Percentiles rank a stretch among this genome's conserved stretches.
phyloP scores from a whole-genome alignment of 2,888 invertebrate genomes.

The Drosophila subsilvestris region DNA sequence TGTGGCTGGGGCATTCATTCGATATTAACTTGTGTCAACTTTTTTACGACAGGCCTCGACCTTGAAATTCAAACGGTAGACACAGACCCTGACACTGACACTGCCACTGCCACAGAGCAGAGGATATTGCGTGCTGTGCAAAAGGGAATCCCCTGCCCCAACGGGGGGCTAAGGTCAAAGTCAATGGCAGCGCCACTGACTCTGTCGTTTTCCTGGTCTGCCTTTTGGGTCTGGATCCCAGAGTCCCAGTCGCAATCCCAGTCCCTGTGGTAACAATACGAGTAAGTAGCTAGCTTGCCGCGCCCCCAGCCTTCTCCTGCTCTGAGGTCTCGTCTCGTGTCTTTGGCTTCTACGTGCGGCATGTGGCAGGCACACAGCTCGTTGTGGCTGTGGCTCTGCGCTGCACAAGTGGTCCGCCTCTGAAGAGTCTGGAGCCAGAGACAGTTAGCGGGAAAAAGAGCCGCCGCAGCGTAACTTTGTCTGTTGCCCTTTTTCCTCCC shows the following conservation, averaged over 20 bases:
- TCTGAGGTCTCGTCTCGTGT: conserved; percentile 31
- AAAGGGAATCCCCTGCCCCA: conserved; percentile 40
- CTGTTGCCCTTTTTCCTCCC: conserved; percentile 23
- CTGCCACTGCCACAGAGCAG: neutral
- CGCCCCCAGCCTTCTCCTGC: conserved; percentile 9
- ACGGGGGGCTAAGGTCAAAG: conserved; percentile 40
- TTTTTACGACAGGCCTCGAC: conserved; percentile 60
- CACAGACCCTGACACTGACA: conserved; percentile 12
- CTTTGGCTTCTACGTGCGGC: conserved; percentile 66
- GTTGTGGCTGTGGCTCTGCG: neutral
- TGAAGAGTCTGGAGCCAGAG: conserved; percentile 15
- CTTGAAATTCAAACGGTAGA: conserved; percentile 52
- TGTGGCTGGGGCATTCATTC: conserved; percentile 29
- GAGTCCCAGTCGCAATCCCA: conserved; percentile 10
- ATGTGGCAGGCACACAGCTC: conserved; percentile 46
- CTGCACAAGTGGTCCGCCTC: conserved; percentile 41
- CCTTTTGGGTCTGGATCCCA: conserved; percentile 13
- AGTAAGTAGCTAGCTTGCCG: conserved; percentile 52
- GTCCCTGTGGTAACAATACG: conserved; percentile 49
- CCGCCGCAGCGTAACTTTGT: conserved; percentile 42
- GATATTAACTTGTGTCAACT: conserved; percentile 65
- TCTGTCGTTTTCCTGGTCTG: conserved; percentile 43
- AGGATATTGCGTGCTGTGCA: conserved; percentile 40
- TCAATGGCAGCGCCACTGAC: conserved; percentile 53
- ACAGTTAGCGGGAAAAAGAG: too few relatives aligned